Conservation (phyloP, 1,140 invertebrate species). For the Whitmania pigra region DNA sequence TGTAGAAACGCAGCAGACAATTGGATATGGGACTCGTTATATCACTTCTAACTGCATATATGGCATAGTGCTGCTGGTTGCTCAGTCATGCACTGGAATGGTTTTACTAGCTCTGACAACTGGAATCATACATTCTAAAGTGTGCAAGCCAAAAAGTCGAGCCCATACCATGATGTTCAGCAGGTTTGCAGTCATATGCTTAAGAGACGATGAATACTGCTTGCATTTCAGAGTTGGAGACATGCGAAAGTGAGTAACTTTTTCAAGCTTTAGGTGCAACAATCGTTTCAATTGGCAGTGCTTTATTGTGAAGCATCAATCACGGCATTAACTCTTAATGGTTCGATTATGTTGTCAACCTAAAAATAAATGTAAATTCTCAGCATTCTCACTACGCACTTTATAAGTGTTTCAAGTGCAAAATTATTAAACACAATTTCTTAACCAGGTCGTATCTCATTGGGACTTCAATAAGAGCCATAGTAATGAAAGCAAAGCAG, state of each 20-base stretch:
- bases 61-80: slow-evolving; percentile 31
- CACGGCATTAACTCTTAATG: too few relatives aligned
- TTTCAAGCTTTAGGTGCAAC: slow-evolving; percentile 53
- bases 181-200: slow-evolving; percentile 71
- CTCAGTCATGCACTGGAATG: slow-evolving; percentile 38
- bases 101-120: slow-evolving; percentile 35
- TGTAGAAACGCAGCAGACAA: slow-evolving; percentile 46
- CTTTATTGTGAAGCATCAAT: too few relatives aligned
- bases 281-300: too few relatives aligned
- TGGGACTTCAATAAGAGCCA: slow-evolving; percentile 13
- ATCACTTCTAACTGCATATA: slow-evolving; percentile 49
- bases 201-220: slow-evolving; percentile 66
- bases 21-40: slow-evolving; percentile 50
- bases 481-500: neutral
- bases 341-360: too few relatives aligned
- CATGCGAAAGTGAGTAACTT: slow-evolving; percentile 79
- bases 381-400: too few relatives aligned
- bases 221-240: slow-evolving; percentile 94
- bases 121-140: slow-evolving; percentile 29
- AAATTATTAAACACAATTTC: neutral
- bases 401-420: neutral
- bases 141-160: slow-evolving; percentile 20
- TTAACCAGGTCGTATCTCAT: slow-evolving; percentile 11
- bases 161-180: slow-evolving; percentile 80
- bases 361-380: too few relatives aligned